Evolutionary conservation across 2,888 invertebrate genomes (phyloP).

Genomic region (Athetis lepigone): DNA sequence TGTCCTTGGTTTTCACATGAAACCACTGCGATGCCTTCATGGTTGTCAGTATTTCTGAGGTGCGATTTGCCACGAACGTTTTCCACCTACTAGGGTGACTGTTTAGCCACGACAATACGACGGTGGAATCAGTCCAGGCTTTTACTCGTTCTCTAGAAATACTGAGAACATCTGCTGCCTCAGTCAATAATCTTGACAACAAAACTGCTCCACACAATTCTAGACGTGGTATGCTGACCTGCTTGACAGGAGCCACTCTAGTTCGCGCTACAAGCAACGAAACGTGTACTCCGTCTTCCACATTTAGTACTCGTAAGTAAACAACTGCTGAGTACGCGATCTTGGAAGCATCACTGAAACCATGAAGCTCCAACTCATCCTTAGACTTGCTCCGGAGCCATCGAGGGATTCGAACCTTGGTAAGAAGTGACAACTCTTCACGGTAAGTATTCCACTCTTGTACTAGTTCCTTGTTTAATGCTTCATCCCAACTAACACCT

Average conservation of each 20-base stretch:
- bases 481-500: slow-evolving; percentile 36
- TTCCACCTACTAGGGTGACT: slow-evolving; percentile 35
- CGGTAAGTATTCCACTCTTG: slow-evolving; percentile 54
- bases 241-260: too few relatives aligned
- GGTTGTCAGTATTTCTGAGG: slow-evolving; percentile 19
- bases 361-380: too few relatives aligned
- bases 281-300: background rate
- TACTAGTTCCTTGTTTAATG: slow-evolving; percentile 21
- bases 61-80: slow-evolving; percentile 31
- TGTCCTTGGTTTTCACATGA: slow-evolving; percentile 30
- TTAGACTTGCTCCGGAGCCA: slow-evolving; percentile 45
- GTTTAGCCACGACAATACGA: slow-evolving; percentile 25
- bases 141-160: slow-evolving; percentile 1
- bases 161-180: slow-evolving; percentile 20
- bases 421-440: slow-evolving; percentile 21
- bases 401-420: slow-evolving; percentile 35
- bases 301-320: background rate
- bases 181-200: slow-evolving; percentile 13
- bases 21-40: slow-evolving; percentile 26
- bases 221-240: too few relatives aligned
- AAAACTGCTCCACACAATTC: too few relatives aligned
- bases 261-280: too few relatives aligned
- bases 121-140: slow-evolving; percentile 35
- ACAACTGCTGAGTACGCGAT: background rate
- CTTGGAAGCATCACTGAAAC: too few relatives aligned